Conservation (phyloP, 2,888 invertebrate genomes). For the Tachystola acroxantha region DNA sequence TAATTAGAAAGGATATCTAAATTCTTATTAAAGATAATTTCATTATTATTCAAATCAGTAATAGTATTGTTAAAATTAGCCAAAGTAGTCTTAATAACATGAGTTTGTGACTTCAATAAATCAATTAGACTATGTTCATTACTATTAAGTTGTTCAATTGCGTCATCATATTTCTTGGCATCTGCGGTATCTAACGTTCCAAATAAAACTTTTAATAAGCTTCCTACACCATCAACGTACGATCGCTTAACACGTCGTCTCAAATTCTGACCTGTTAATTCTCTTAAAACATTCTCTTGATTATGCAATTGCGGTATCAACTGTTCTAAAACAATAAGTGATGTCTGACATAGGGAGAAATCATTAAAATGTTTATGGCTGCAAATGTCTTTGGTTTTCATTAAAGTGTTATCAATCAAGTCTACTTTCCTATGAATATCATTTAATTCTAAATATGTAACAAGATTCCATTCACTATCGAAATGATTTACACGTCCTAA, state of each 20-base stretch:
- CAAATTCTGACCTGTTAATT: constrained; percentile 12
- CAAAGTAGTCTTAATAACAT: constrained; percentile 14
- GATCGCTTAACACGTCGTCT: constrained; percentile 14
- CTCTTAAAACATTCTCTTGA: constrained; percentile 15
- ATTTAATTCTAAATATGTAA: constrained; percentile 16
- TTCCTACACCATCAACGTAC: constrained; percentile 18
- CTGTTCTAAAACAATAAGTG: constrained; percentile 13
- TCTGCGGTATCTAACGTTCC: constrained; percentile 17
- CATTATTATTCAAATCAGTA: constrained; percentile 14
- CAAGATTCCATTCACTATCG: constrained; percentile 17
- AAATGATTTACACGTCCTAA: constrained; percentile 19
- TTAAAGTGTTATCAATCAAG: constrained; percentile 13
- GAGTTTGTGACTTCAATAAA: constrained; percentile 14
- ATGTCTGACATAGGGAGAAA: constrained; percentile 12
- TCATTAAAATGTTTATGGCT: constrained; percentile 12
- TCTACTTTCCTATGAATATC: constrained; percentile 16
- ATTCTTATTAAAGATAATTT: constrained; percentile 16
- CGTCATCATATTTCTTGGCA: constrained; percentile 16
- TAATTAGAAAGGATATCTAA: constrained; percentile 13
- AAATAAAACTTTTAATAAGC: constrained; percentile 18
- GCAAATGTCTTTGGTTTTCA: constrained; percentile 14
- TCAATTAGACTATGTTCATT: constrained; percentile 15
- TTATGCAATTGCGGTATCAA: constrained; percentile 13
- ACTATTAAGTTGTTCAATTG: constrained; percentile 14
- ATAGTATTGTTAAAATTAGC: constrained; percentile 15